Evolutionary conservation across 2,888 invertebrate genomes (phyloP).

Genomic region (Chrysina gloriosa): DNA sequence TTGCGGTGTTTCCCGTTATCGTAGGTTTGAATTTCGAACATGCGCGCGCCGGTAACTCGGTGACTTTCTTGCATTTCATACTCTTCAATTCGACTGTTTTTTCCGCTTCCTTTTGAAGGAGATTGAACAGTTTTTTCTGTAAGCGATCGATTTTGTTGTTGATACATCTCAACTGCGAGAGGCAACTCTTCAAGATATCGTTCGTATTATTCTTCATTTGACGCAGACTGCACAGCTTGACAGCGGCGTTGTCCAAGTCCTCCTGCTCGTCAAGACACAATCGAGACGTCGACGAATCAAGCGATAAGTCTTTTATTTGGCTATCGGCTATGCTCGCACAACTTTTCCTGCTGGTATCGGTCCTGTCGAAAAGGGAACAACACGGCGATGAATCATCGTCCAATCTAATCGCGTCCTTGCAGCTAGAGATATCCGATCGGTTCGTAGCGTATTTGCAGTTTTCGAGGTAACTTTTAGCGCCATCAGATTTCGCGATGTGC

Average conservation of each 20-base stretch:
- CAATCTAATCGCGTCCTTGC: too few species aligned
- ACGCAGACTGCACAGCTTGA: not conserved
- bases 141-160: not conserved
- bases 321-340: not conserved
- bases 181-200: not conserved
- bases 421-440: too few species aligned
- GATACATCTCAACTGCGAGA: not conserved
- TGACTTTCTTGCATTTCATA: too few species aligned
- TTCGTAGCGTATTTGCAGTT: too few species aligned
- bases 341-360: not conserved
- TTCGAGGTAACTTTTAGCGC: too few species aligned
- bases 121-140: not conserved
- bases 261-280: not conserved
- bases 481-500: too few species aligned
- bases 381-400: too few species aligned
- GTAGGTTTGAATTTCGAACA: too few species aligned
- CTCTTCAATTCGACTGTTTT: not conserved
- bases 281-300: not conserved
- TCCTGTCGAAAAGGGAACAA: too few species aligned
- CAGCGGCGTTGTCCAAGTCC: not conserved
- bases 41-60: too few species aligned
- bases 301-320: not conserved
- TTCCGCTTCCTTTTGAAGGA: not conserved
- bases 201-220: not conserved
- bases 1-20: too few species aligned